A percentile compares a stretch with the other conserved stretches of the same genome.
phyloP scores from a whole-genome alignment of 2,888 invertebrate genomes.

The Dolomedes plantarius region DNA sequence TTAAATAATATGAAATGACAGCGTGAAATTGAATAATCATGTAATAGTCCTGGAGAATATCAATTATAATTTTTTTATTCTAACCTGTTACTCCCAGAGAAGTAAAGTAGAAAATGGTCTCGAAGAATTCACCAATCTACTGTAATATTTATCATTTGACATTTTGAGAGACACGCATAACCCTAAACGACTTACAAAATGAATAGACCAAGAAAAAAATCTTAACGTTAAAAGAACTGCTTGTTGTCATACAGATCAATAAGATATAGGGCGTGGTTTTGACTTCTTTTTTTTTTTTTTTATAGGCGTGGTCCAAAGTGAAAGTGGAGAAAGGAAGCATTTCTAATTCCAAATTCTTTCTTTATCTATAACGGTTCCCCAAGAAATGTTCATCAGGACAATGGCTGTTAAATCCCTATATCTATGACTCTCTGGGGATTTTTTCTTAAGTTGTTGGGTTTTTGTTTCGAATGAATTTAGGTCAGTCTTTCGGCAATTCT shows the following conservation, averaged over 20 bases:
- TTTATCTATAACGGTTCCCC: not conserved
- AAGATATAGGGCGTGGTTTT: not conserved
- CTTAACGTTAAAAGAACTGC: too few relatives aligned
- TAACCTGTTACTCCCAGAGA: too few relatives aligned
- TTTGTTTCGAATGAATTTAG: not conserved
- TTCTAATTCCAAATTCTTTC: constrained; percentile 2
- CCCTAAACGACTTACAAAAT: not conserved
- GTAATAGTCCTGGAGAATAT: too few relatives aligned
- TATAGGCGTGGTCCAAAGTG: not conserved
- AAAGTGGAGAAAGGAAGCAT: constrained; percentile 5
- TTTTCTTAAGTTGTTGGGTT: not conserved
- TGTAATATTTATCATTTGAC: not conserved
- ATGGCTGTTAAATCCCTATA: constrained; percentile 6
- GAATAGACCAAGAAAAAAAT: not conserved
- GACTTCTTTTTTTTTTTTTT: not conserved
- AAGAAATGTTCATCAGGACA: not conserved
- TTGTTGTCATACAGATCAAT: not conserved
- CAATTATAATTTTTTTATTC: too few relatives aligned
- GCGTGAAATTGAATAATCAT: too few relatives aligned
- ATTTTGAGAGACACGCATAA: not conserved
- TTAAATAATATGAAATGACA: too few relatives aligned
- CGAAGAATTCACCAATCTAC: not conserved
- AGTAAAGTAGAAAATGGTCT: too few relatives aligned
- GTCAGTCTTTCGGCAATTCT: not conserved
- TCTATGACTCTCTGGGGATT: not conserved